Base-by-base conservation (phyloP, 2,113 vertebrate species). In the Microcebus jonahi region DNA sequence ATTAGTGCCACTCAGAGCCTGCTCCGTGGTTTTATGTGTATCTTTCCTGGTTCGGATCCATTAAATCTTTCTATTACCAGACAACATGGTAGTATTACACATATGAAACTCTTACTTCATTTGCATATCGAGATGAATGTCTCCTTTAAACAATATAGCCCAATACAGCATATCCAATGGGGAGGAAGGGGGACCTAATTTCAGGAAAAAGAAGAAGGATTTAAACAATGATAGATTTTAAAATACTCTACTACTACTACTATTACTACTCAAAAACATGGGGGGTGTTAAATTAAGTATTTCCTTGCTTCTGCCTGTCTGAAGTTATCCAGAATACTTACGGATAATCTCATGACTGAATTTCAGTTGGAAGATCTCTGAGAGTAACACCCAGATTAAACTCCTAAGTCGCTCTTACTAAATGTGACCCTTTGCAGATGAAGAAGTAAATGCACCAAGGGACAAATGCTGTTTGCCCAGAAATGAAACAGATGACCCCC, bases 161-260 rank as follows among this genome's bases (percentile, higher is more conserved):
- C 84, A 92, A 71, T 3, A 70, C 9, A 18, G 45, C 20, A 70
- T 12, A 63, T 2, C 1, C 29, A 42, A 55, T 18, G 8, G 42
- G 27, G 8, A 79, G 23, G 59, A 80, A 80, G 6, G 63, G 31
- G 45, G 45, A 68, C 61, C 53, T 92, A 53, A 92, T 65, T 94
- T 87, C 88, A 90, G 42, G 68, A 96, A 31, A 75, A 97, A 88
- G n/a, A 31, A 73, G 25, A 77, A 89, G 11, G 63, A 93, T 59
- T 88, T 68, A 73, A 82, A 85, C 5, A 85, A 36, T 8, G 61
- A 82, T 6, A 75, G n/a, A 88, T 79, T 93, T 89, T 90, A 82
- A 91, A 89, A 73, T 6, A 81, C 15, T 53, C 61, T 79, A 36
- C 45, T 61, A 73, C 3, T 23, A 92, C 53, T 13, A 96, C 48